Conservation (phyloP, 2,113 vertebrate genomes). For the Halichoeres trimaculatus region DNA sequence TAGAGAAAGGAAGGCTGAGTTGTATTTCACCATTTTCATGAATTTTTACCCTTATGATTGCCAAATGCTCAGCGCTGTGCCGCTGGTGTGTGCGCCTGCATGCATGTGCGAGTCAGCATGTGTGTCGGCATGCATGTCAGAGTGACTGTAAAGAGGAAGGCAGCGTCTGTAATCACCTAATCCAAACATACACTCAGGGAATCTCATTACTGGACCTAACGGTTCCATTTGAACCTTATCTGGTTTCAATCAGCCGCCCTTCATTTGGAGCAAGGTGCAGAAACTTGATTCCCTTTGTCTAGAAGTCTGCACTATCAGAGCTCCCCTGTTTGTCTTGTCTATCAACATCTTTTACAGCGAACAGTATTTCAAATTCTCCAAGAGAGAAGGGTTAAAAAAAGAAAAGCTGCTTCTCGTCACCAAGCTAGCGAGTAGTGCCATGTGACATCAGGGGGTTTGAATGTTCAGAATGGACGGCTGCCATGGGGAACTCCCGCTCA, state of each 20-base stretch:
- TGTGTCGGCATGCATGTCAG: constrained; percentile 53
- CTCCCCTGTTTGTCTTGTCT: constrained; percentile 79
- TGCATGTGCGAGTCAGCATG: constrained; percentile 17
- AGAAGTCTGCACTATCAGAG: constrained; percentile 64
- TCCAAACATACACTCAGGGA: constrained; percentile 84
- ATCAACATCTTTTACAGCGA: constrained; percentile 59
- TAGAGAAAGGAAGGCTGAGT: constrained; percentile 71
- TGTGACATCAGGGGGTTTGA: constrained; percentile 76
- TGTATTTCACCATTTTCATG: constrained; percentile 76
- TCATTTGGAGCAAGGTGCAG: constrained; percentile 65
- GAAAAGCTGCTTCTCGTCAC: constrained; percentile 74
- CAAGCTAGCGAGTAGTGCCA: constrained; percentile 51
- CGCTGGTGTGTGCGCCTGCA: not conserved
- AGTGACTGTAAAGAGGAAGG: constrained; percentile 72
- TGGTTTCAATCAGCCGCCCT: constrained; percentile 84
- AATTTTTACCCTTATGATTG: constrained; percentile 72
- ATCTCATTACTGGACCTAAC: constrained; percentile 84
- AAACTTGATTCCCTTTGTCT: constrained; percentile 83
- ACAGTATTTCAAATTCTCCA: constrained; percentile 60
- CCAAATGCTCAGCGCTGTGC: constrained; percentile 32
- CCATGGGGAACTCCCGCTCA: constrained; percentile 73
- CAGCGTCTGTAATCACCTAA: constrained; percentile 85
- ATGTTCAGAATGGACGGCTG: constrained; percentile 76
- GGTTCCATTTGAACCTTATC: constrained; percentile 84
- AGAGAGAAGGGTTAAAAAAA: constrained; percentile 36